Evolutionary conservation across 2,113 vertebrate species (phyloP), one percentile per base, ranked within the genome.

Genomic region (Pyrgilauda ruficollis): DNA sequence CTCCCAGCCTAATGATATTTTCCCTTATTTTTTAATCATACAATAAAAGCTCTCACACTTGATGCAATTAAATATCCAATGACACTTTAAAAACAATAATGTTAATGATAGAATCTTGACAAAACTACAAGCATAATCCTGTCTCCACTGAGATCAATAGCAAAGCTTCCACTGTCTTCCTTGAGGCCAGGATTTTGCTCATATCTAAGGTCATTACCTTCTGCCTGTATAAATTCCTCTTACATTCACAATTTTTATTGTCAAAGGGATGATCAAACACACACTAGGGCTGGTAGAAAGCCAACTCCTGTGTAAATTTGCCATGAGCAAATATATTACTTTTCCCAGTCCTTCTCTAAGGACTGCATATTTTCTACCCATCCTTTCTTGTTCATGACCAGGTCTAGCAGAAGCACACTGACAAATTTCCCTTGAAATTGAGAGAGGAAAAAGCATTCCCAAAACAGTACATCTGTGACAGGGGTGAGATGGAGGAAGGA

Each of bases 51-150:
- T 76, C 61, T 93, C 50, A 55, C 15, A 67, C 9, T 86, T 80
- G 23, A 47, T 86, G 55, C 59, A 89, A 66, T 77, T 96, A 94
- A 91, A 75, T 87, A 87, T 66, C 67, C 53, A 90, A 20, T 56
- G 59, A 61, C 35, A 77, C 31, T 66, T 93, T 69, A 27, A 89
- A 93, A 89, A 84, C 43, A 94, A 64, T 47, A 72, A 56, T 2
- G 2, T 59, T 89, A 68, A 62, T 22, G 46, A 50, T 3, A 89
- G 30, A 67, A 87, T 89, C 62, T 73, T 87, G 24, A 79, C 8
- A 92, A 87, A 87, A 76, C 33, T 84, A 30, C 53, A 81, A 28
- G 15, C 43, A 74, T 70, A 90, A 89, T 55, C n/a, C 53, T 82
- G 30, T 76, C 37, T 85, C 33, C 63, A 43, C 26, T 58, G 46